Percentiles rank a stretch among this genome's conserved stretches.
phyloP scores from a whole-genome alignment of 1,140 invertebrate genomes.

The Scylla paramamosain region DNA sequence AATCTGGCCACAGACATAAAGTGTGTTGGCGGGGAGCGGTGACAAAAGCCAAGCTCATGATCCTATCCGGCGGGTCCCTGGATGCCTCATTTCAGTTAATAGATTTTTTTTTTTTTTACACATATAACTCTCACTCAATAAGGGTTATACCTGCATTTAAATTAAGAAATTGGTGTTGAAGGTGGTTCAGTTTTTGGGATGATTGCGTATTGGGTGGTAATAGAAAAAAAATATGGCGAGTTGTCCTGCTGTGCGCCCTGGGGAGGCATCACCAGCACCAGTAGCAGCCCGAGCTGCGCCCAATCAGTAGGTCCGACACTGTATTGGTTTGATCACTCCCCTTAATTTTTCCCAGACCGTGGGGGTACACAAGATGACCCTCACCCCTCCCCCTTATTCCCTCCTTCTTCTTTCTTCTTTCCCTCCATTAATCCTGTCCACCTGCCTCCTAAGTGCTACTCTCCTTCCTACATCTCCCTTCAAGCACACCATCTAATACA shows the following conservation, averaged over 20 bases:
- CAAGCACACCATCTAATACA: too few species aligned
- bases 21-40: neutral
- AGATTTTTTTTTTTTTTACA: neutral
- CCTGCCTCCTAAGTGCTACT: neutral
- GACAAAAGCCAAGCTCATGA: constrained; percentile 3
- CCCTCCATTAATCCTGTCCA: neutral
- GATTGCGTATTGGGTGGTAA: too few species aligned
- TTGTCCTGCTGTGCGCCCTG: too few species aligned
- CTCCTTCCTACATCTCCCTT: too few species aligned
- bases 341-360: neutral
- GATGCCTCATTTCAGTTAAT: neutral
- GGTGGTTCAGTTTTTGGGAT: too few species aligned
- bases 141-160: too few species aligned
- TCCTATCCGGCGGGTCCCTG: neutral
- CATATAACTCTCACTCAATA: neutral
- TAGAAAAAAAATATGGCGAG: too few species aligned
- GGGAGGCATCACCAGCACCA: neutral
- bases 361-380: neutral
- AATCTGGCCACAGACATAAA: neutral
- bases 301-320: neutral
- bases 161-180: too few species aligned
- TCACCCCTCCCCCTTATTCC: neutral
- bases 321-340: constrained; percentile 13
- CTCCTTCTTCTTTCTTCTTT: neutral
- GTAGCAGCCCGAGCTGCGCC: neutral